Percentiles rank a stretch among this genome's conserved stretches.
These are phyloP conservation scores for Aurelia sp. DNA, from an alignment of 30 jellyfish, hydroid and myxozoan genomes.

Conservation along the genomic window DNA sequence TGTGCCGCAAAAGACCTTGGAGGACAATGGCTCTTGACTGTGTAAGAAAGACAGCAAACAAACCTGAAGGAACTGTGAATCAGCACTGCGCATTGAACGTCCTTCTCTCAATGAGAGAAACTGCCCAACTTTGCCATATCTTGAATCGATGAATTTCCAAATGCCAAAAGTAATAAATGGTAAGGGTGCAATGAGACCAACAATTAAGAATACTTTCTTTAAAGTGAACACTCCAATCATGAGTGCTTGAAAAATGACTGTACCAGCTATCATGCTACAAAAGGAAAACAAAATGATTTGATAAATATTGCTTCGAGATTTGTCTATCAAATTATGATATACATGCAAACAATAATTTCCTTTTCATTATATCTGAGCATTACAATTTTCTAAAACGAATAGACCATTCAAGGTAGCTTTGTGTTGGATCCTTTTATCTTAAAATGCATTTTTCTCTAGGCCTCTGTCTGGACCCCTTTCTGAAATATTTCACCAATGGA, in stretches of 20 bases:
- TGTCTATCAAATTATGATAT: too few relatives aligned
- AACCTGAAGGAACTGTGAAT: constrained; percentile 73
- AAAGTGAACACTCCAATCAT: constrained; percentile 94
- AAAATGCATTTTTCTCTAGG: too few relatives aligned
- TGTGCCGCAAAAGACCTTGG: too few relatives aligned
- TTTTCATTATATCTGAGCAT: too few relatives aligned
- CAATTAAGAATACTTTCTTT: constrained; percentile 53
- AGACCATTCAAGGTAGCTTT: too few relatives aligned
- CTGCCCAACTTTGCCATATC: constrained; percentile 45
- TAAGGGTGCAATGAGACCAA: constrained; percentile 54
- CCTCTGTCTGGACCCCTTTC: too few relatives aligned
- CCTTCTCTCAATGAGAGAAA: constrained; percentile 68
- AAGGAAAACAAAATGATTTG: not conserved
- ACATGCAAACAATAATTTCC: too few relatives aligned
- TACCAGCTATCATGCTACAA: constrained; percentile 73
- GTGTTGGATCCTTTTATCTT: too few relatives aligned
- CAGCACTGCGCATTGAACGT: constrained; percentile 47
- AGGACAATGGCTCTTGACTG: too few relatives aligned
- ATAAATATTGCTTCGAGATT: too few relatives aligned
- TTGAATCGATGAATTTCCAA: constrained; percentile 54
- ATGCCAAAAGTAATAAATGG: constrained; percentile 63
- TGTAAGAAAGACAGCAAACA: not conserved
- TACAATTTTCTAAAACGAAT: too few relatives aligned
- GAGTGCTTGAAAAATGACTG: constrained; percentile 79
- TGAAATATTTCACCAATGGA: too few relatives aligned